phyloP scores from a whole-genome alignment of 2,888 invertebrate species.

The Abscondita cerata region DNA sequence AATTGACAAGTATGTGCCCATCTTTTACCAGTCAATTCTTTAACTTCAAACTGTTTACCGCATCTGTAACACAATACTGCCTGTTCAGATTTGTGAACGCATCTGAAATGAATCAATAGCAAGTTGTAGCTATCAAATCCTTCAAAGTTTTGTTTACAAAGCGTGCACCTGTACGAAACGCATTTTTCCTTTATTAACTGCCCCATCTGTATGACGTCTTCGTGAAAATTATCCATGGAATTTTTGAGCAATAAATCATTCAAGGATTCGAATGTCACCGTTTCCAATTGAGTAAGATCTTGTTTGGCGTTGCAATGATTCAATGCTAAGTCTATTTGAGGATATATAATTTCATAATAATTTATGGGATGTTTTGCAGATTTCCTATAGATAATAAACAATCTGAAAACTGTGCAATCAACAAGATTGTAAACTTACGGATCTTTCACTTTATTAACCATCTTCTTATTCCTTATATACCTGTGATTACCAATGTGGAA shows the following conservation, averaged over 20 bases:
- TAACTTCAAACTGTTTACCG: constrained; percentile 17
- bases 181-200: constrained; percentile 27
- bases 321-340: constrained; percentile 27
- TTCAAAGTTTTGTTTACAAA: constrained; percentile 20
- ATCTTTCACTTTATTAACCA: constrained; percentile 15
- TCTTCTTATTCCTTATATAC: constrained; percentile 38
- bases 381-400: constrained; percentile 18
- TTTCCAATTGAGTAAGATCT: constrained; percentile 12
- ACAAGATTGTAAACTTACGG: constrained; percentile 7
- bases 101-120: constrained; percentile 24
- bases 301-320: constrained; percentile 27
- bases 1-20: too few species aligned
- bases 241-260: constrained; percentile 8
- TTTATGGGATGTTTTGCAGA: constrained; percentile 23
- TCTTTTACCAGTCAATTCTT: constrained; percentile 17
- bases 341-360: constrained; percentile 35
- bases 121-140: constrained; percentile 13
- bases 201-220: constrained; percentile 16
- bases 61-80: constrained; percentile 34
- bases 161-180: constrained; percentile 28
- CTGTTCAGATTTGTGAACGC: constrained; percentile 30
- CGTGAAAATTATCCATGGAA: background rate
- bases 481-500: constrained; percentile 36
- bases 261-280: constrained; percentile 23
- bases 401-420: background rate